These are phyloP conservation scores for Zootoca vivipara DNA, from an alignment of 2,113 vertebrate species.

Conservation along the genomic window DNA sequence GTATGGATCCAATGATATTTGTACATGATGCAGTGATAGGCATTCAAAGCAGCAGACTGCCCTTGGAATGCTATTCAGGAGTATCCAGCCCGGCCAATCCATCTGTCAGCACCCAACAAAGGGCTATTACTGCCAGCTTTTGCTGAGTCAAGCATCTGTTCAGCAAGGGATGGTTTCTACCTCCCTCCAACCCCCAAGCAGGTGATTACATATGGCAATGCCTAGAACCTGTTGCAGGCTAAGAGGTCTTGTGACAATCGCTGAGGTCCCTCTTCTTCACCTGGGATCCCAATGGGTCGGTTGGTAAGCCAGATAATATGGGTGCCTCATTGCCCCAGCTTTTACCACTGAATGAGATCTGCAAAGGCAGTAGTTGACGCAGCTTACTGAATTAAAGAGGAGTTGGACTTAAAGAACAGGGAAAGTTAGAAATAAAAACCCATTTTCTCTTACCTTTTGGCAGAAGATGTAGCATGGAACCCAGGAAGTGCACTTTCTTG, in stretches of 20 bases:
- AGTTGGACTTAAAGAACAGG: background rate
- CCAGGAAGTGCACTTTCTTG: background rate
- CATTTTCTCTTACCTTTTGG: background rate
- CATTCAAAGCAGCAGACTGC: background rate
- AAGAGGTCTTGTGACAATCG: background rate
- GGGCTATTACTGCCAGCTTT: background rate
- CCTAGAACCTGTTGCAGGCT: background rate
- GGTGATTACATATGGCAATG: background rate
- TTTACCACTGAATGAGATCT: no score
- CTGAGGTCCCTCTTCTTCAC: no score
- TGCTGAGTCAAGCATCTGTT: background rate
- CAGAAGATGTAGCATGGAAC: background rate
- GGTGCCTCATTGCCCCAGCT: no score
- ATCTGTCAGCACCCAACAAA: background rate
- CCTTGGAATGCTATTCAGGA: background rate
- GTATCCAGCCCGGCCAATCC: background rate
- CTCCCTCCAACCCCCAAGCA: background rate
- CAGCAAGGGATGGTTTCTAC: background rate
- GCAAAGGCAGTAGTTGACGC: no score
- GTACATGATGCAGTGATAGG: no score
- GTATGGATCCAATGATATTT: no score
- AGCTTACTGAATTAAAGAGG: no score
- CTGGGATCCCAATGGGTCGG: no score
- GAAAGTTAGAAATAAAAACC: background rate
- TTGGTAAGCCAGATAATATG: no score